Evolutionary conservation across 92 coral and sea anemone genomes (phyloP).

Genomic region (Siderastrea siderea): DNA sequence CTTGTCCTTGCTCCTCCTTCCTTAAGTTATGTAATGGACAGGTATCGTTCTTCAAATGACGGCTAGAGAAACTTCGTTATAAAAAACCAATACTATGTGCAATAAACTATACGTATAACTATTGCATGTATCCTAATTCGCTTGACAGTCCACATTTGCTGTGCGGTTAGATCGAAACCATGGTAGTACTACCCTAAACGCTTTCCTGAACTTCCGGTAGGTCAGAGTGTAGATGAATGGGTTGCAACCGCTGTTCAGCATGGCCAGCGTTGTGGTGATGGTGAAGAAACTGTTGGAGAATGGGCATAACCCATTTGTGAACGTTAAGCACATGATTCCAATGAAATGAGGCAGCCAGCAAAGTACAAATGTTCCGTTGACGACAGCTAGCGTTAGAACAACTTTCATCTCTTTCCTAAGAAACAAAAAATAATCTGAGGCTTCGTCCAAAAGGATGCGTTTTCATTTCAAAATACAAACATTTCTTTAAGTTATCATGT

Average conservation of each 20-base stretch:
- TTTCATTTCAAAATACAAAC: no score
- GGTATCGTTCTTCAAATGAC: no score
- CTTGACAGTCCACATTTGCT: not conserved
- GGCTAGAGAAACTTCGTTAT: no score
- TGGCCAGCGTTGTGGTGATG: conserved; percentile 67
- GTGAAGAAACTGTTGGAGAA: conserved; percentile 55
- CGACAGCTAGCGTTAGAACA: conserved; percentile 56
- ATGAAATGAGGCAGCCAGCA: conserved; percentile 74
- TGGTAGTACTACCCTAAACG: conserved; percentile 7
- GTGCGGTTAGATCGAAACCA: conserved; percentile 20
- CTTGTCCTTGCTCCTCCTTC: no score
- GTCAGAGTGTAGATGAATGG: conserved; percentile 67
- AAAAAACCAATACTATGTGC: not conserved
- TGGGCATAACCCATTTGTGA: conserved; percentile 63
- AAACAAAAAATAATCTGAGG: not conserved
- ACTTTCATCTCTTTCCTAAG: conserved; percentile 69
- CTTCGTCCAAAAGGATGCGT: no score
- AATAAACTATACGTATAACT: not conserved
- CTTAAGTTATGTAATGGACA: no score
- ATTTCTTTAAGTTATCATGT: no score
- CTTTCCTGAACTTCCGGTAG: conserved; percentile 51
- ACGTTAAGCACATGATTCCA: conserved; percentile 62
- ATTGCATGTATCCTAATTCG: not conserved
- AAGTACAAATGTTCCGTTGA: conserved; percentile 58
- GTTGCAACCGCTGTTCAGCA: conserved; percentile 77